Percentiles rank a stretch among this genome's conserved stretches.
phyloP scores from a whole-genome alignment of 2,888 invertebrate genomes.

The Zhengitettix transpicula region DNA sequence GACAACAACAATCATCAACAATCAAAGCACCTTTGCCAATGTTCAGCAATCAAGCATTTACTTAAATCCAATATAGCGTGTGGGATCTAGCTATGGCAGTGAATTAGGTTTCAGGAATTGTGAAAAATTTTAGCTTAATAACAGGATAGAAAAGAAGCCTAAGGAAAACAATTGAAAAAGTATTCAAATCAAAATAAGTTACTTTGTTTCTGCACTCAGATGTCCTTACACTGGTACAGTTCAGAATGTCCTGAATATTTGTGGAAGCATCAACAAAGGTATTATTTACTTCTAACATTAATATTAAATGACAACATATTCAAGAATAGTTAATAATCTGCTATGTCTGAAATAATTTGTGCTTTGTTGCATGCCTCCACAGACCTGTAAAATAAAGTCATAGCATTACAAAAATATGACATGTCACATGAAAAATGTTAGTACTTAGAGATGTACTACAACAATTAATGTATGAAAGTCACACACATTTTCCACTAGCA shows the following conservation, averaged over 20 bases:
- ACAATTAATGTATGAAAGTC: not conserved
- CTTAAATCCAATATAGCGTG: conserved; percentile 12
- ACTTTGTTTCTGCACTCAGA: conserved; percentile 4
- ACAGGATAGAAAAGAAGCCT: not conserved
- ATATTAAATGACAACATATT: too few species aligned
- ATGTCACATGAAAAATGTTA: not conserved
- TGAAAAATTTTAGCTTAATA: not conserved
- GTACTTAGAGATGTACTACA: not conserved
- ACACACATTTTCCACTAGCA: not conserved
- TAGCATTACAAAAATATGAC: too few species aligned
- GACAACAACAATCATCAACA: conserved; percentile 15
- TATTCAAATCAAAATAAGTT: not conserved
- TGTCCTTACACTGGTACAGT: conserved; percentile 8
- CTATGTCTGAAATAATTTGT: not conserved
- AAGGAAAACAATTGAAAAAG: conserved; percentile 1
- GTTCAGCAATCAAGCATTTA: conserved; percentile 14
- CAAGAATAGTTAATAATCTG: too few species aligned
- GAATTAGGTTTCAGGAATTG: conserved; percentile 1
- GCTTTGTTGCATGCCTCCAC: conserved; percentile 4
- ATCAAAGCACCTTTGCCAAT: conserved; percentile 15
- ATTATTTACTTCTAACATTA: not conserved
- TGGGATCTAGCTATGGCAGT: conserved; percentile 10
- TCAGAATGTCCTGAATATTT: not conserved
- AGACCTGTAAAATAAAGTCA: conserved; percentile 3
- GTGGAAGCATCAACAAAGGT: conserved; percentile 3